Conservation (phyloP, 2,113 vertebrate species). For the Tenebrosternarchus preto region DNA sequence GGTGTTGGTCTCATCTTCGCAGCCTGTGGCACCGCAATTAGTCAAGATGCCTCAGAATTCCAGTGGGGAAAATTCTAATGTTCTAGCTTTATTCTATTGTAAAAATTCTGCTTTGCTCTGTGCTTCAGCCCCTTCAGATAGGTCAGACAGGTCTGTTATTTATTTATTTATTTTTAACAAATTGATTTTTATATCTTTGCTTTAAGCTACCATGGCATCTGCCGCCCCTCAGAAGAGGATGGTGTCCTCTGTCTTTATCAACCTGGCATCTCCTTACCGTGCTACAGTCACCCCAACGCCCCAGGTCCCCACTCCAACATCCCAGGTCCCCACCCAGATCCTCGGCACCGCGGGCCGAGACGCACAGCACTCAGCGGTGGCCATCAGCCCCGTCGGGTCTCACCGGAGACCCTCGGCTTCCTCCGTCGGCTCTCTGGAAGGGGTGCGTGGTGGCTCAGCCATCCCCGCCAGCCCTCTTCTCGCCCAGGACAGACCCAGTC, state of each 20-base stretch:
- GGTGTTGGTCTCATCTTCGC: too few species aligned
- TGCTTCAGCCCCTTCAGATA: too few species aligned
- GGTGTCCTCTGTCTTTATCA: conserved; percentile 89
- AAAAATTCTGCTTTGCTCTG: too few species aligned
- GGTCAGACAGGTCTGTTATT: too few species aligned
- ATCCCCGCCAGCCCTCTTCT: not conserved
- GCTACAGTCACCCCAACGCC: conserved; percentile 68
- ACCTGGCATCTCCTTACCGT: conserved; percentile 76
- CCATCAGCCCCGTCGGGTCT: conserved; percentile 38
- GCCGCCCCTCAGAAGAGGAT: conserved; percentile 80
- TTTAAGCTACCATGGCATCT: conserved; percentile 66
- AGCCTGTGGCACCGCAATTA: too few species aligned
- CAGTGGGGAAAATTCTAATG: too few species aligned
- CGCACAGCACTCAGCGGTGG: conserved; percentile 54
- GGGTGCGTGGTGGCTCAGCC: not conserved
- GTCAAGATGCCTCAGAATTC: too few species aligned
- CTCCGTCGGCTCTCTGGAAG: not conserved
- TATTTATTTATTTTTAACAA: too few species aligned
- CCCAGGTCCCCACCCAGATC: conserved; percentile 54
- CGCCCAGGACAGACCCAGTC: not conserved
- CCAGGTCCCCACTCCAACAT: conserved; percentile 53
- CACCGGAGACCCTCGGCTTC: not conserved
- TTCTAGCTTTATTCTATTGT: too few species aligned
- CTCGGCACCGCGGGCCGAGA: conserved; percentile 7
- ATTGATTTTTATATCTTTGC: not conserved